Percentiles rank a stretch among this genome's conserved stretches.
phyloP scores from a whole-genome alignment of 2,113 vertebrate genomes.

The Anarhynchus alexandrinus region DNA sequence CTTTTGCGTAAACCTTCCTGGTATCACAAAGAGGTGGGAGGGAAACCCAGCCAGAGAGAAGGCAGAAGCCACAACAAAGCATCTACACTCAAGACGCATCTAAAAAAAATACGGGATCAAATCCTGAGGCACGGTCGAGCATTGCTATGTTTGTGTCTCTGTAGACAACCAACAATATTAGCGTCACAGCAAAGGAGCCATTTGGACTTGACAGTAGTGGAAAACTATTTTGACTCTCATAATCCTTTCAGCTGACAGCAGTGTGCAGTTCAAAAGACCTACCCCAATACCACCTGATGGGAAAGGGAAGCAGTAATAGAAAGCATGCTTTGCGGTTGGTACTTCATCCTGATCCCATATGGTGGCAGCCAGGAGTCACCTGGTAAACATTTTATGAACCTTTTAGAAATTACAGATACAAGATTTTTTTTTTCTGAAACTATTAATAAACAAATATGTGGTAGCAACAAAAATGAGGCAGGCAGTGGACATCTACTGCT shows the following conservation, averaged over 20 bases:
- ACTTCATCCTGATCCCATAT: neutral
- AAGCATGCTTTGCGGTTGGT: accelerated
- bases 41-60: neutral
- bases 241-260: neutral
- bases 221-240: neutral
- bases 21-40: neutral
- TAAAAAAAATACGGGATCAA: neutral
- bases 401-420: neutral
- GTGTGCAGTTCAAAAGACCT: neutral
- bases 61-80: neutral
- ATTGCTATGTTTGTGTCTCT: neutral
- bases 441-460: neutral
- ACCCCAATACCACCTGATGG: neutral
- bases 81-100: neutral
- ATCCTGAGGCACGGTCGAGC: neutral
- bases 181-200: neutral
- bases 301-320: neutral
- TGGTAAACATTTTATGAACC: neutral
- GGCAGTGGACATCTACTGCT: neutral
- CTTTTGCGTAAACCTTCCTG: neutral
- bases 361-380: neutral
- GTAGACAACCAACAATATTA: neutral
- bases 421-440: neutral
- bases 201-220: neutral
- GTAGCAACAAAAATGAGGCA: neutral